phyloP scores from a whole-genome alignment of 30 jellyfish, hydroid and myxozoan species.

The Rhopilema esculentum region DNA sequence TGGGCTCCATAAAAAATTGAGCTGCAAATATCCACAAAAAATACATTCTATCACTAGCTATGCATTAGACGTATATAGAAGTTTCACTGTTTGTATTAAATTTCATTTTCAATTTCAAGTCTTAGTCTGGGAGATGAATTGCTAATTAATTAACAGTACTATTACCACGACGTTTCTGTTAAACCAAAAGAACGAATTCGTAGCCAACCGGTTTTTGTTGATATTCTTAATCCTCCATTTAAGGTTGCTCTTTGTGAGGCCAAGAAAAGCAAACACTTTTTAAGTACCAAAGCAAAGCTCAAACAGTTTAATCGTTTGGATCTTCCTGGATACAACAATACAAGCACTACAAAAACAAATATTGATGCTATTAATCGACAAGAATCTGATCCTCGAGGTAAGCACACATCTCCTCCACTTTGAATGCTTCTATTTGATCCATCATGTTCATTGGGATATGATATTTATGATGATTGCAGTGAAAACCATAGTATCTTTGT shows the following conservation, averaged over 20 bases:
- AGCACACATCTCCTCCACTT: background rate
- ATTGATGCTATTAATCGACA: background rate
- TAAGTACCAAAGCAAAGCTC: conserved; percentile 2
- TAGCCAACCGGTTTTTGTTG: background rate
- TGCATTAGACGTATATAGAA: too few relatives aligned
- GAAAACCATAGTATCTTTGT: background rate
- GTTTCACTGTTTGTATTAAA: too few relatives aligned
- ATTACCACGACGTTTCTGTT: too few relatives aligned
- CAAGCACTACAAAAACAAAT: background rate
- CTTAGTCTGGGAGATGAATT: too few relatives aligned
- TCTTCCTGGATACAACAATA: background rate
- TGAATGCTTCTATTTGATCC: background rate
- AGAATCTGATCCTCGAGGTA: background rate
- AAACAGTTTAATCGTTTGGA: background rate
- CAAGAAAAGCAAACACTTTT: background rate
- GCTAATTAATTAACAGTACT: too few relatives aligned
- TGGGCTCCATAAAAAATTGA: too few relatives aligned
- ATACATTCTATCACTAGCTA: too few relatives aligned
- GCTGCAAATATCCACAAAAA: too few relatives aligned
- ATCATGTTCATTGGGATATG: background rate
- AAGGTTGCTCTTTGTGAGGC: conserved; percentile 24
- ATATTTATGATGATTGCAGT: background rate
- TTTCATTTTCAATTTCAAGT: too few relatives aligned
- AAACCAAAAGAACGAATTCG: background rate
- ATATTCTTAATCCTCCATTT: background rate